Evolutionary conservation across 2,797 vertebrate genomes (phyloP).

Genomic region (Lacerta bilineata): DNA sequence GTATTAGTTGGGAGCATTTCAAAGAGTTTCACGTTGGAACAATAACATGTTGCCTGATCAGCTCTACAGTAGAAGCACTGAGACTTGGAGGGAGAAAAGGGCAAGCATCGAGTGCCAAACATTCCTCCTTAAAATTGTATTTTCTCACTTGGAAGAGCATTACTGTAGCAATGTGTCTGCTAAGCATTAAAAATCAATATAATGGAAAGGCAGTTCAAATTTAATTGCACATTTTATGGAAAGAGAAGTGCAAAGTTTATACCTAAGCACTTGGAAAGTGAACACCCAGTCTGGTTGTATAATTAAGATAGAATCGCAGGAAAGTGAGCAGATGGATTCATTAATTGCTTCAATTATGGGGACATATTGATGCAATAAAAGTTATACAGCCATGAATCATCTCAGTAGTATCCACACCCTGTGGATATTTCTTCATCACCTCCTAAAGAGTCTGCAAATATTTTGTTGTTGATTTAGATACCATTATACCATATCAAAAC

Average conservation of each 20-base stretch:
- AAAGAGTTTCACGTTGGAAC: slow-evolving; percentile 29
- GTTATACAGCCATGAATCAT: slow-evolving; percentile 50
- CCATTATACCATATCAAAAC: slow-evolving; percentile 6
- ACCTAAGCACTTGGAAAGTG: slow-evolving; percentile 29
- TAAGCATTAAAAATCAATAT: slow-evolving; percentile 8
- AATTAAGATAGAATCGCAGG: slow-evolving; percentile 51
- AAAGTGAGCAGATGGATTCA: slow-evolving; percentile 63
- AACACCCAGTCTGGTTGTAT: slow-evolving; percentile 20
- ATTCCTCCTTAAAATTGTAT: slow-evolving; percentile 34
- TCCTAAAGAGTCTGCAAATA: slow-evolving; percentile 37
- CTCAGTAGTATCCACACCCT: slow-evolving; percentile 17
- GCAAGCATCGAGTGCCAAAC: slow-evolving; percentile 8
- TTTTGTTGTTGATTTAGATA: not conserved
- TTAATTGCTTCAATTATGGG: slow-evolving; percentile 60
- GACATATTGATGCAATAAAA: slow-evolving; percentile 47
- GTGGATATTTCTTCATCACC: not conserved
- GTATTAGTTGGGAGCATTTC: slow-evolving; percentile 16
- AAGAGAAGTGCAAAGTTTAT: slow-evolving; percentile 27
- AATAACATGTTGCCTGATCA: not conserved
- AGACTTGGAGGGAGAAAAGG: slow-evolving; percentile 21
- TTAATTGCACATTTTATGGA: slow-evolving; percentile 9
- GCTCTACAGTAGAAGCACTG: not conserved
- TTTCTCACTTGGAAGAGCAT: slow-evolving; percentile 18
- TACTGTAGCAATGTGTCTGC: slow-evolving; percentile 14
- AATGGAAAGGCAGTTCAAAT: slow-evolving; percentile 37